Evolutionary conservation across 1,140 invertebrate genomes (phyloP), one percentile per base, ranked within the genome.

Genomic region (Cydia strobilella): DNA sequence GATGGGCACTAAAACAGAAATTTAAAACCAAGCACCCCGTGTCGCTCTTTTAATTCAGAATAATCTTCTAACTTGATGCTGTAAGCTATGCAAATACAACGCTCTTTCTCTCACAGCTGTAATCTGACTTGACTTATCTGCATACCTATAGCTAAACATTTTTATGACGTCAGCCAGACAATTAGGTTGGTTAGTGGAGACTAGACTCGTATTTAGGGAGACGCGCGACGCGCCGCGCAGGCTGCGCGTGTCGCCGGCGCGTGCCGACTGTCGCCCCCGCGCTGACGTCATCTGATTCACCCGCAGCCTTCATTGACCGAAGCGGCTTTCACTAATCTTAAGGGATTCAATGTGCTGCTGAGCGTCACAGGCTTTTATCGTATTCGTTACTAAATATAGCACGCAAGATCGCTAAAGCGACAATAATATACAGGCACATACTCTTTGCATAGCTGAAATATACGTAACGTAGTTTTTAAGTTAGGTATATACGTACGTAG

Each of bases 141-240:
- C n/a, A n/a, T n/a, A 31, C 3, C 1, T n/a, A 48, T 51, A 18
- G 6, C 48, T n/a, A 51, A 51, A 51, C 48, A 51, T 51, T 51
- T 59, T 59, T 59, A 7, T 59, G 54, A 59, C 54, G 54, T 59
- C 54, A 23, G 54, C 9, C 18, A 12, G 54, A 59, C 54, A 59
- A 59, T 23, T 59, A 59, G 18, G 48, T 66, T 23, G 25, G 63
- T 66, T 25, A 31, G 15, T 63, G 62, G 10, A 62, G 62, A 25
- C 10, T 66, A 31, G 48, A n/a, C 48, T 45, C 48, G 48, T 18
- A 51, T 6, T 6, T 12, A 15, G 63, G n/a, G 27, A 10, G 71
- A 51, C 71, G 42, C n/a, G 69, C 69, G 35, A 20, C 69, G 69
- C 69, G 69, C 69, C 69, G 69, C 69, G 71, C 71, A n/a, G 71